Base-by-base conservation (phyloP, 92 coral and sea anemone genomes). In the Plumapathes pennacea region DNA sequence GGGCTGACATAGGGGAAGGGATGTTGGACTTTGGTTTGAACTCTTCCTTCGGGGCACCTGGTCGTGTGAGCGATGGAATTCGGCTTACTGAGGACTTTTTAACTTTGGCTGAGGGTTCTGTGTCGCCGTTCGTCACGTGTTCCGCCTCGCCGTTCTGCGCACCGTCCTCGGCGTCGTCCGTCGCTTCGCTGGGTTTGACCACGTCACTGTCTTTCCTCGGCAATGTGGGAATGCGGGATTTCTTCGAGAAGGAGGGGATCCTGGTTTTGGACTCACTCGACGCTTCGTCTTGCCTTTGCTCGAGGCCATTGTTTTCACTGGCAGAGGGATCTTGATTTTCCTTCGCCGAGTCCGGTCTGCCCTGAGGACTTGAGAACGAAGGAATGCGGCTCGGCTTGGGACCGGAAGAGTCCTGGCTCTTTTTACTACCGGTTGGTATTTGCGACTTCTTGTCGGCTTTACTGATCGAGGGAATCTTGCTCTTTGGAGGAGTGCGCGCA, bases 251-350 rank as follows among this genome's bases (percentile, higher is more conserved):
- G 48, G 96, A 88, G n/a, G 96, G 96, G 22, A 88, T 88, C 34
- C 80, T 80, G 53, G 86, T 88, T 49, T 49, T 39, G 36, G 41
- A 40, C 53, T 59, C 71, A 18, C 75, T 82, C 32, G 38, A 44
- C 12, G 66, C 39, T 33, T 82, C 89, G 17, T 74, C 83, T 27
- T 62, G 62, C 25, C 54, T 66, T 22, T 34, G 37, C 7, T 8
- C 8, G 6, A 22, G 31, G 44, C 71, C 33, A 23, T 29, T 44
- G 22, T 55, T 46, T 19, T 32, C 24, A 38, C 18, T 38, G 10
- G 42, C 42, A 12, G 65, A 60, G 13, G 96, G 96, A 46, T 88
- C 90, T 47, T 88, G 72, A 58, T 88, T 88, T 73, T 88, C 96
- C 44, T 88, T 88, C 1, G 96, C 83, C 2, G 90, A 74, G 43